Percentiles rank a stretch among this genome's conserved stretches.
Conservation (phyloP, 1,140 invertebrate genomes). For the Maniola jurtina region DNA sequence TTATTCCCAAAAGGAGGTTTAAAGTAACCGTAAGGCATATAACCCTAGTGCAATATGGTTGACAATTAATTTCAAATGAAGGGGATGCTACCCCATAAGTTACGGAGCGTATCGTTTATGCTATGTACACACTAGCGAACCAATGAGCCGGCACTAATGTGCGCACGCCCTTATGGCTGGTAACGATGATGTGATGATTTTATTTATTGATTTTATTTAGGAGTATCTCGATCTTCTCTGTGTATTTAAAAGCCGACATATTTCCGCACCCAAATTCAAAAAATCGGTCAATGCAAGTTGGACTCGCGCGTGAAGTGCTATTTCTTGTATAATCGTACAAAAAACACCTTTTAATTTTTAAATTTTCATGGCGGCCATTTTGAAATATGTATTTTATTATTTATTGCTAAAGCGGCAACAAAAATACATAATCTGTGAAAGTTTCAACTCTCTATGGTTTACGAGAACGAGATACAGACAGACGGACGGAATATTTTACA, state of each 20-base stretch:
- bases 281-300: too few relatives aligned
- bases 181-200: background rate
- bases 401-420: too few relatives aligned
- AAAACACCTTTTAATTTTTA: too few relatives aligned
- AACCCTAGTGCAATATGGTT: background rate
- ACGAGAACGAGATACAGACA: too few relatives aligned
- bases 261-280: background rate
- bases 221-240: background rate
- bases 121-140: conserved; percentile 30
- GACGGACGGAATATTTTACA: too few relatives aligned
- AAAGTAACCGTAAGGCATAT: background rate
- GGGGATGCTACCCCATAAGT: conserved; percentile 34
- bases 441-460: too few relatives aligned
- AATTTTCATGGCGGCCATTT: too few relatives aligned
- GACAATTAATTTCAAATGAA: conserved; percentile 7
- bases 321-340: too few relatives aligned
- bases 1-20: background rate
- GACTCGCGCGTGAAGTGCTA: too few relatives aligned
- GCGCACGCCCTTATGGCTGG: conserved; percentile 4
- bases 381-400: too few relatives aligned
- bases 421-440: too few relatives aligned
- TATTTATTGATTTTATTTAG: conserved; percentile 10
- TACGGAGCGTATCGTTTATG: conserved; percentile 10
- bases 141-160: conserved; percentile 53
- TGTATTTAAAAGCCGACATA: background rate